These are phyloP conservation scores for Rhagonycha fulva DNA, from an alignment of 2,888 invertebrate species.

Conservation along the genomic window DNA sequence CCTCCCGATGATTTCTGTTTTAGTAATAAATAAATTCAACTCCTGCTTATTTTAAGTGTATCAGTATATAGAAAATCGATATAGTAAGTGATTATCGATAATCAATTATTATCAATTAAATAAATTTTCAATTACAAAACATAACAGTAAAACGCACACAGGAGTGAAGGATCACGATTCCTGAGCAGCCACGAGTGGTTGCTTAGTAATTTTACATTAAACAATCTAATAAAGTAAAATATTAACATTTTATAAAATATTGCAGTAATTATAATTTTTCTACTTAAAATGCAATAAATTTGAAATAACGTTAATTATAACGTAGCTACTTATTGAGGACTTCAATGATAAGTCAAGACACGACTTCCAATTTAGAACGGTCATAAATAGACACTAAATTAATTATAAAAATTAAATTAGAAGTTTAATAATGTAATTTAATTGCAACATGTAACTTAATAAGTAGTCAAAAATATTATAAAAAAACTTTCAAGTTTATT, in stretches of 20 bases:
- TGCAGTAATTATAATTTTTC: not conserved
- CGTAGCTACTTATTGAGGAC: not conserved
- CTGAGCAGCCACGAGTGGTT: too few relatives aligned
- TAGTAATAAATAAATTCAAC: too few relatives aligned
- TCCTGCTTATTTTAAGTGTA: too few relatives aligned
- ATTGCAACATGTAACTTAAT: not conserved
- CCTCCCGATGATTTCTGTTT: too few relatives aligned
- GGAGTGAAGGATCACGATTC: too few relatives aligned
- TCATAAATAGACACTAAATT: not conserved
- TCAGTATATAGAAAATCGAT: too few relatives aligned
- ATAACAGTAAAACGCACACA: too few relatives aligned
- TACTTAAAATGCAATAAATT: not conserved
- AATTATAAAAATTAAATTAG: not conserved
- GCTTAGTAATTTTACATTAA: not conserved
- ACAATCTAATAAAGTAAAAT: not conserved
- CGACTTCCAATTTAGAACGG: not conserved
- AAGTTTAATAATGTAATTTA: not conserved
- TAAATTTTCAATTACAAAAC: too few relatives aligned
- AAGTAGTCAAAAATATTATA: not conserved
- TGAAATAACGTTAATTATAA: not conserved
- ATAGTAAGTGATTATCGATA: too few relatives aligned
- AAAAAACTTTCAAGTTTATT: not conserved
- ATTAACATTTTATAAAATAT: not conserved
- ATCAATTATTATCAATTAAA: too few relatives aligned
- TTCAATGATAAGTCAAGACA: not conserved